A percentile compares a stretch with the other conserved stretches of the same genome.
Evolutionary conservation across 2,113 vertebrate genomes (phyloP).

Genomic region (Lichenostomus cassidix): DNA sequence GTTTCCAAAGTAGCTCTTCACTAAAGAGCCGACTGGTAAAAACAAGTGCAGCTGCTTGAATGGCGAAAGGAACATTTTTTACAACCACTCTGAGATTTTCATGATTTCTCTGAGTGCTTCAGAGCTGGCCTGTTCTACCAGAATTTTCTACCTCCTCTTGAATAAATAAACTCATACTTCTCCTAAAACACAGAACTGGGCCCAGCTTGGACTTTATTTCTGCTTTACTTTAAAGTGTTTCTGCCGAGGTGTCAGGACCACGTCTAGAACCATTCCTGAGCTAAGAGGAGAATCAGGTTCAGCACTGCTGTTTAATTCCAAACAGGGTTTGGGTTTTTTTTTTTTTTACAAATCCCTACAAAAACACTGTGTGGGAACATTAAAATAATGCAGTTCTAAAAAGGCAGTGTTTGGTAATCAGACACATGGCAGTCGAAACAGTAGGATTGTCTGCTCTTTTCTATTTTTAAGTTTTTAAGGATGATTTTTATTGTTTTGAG

Average conservation of each 20-base stretch:
- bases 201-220: not conserved
- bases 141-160: not conserved
- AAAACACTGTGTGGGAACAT: not conserved
- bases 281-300: not conserved
- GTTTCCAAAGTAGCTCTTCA: slow-evolving; percentile 38
- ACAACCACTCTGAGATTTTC: slow-evolving; percentile 17
- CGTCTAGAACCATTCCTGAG: not conserved
- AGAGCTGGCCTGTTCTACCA: not conserved
- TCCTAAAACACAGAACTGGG: not conserved
- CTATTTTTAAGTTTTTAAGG: not conserved
- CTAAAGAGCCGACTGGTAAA: not conserved
- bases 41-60: slow-evolving; percentile 23
- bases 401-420: not conserved
- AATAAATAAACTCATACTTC: not conserved
- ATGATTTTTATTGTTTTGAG: not conserved
- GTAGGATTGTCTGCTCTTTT: not conserved
- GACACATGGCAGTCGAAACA: not conserved
- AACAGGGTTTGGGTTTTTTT: not conserved
- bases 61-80: not conserved
- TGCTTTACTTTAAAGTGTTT: not conserved
- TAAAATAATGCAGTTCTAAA: not conserved
- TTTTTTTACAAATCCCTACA: not conserved
- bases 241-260: not conserved
- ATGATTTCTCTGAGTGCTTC: not conserved
- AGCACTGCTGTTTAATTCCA: not conserved